Evolutionary conservation across 2,797 vertebrate genomes (phyloP), one percentile per base, ranked within the genome.

Genomic region (Typhlichthys eigenmanni): DNA sequence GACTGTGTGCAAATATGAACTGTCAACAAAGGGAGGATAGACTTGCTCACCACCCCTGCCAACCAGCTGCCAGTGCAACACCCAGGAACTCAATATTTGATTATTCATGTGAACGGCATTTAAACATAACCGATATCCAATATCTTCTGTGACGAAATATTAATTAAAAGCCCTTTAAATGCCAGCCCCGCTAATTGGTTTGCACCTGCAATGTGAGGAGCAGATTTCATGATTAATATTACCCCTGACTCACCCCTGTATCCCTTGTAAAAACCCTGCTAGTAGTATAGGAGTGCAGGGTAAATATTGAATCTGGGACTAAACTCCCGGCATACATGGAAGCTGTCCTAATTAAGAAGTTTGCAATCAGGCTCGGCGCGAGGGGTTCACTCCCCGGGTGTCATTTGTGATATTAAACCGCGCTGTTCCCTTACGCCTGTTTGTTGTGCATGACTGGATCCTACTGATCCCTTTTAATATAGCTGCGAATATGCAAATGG

Each of bases 221-320:
- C 93, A 94, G 92, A 92, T 95, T 92, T 86, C 78, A 72, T 88
- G 87, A 91, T 92, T 90, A 91, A 89, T 90, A 87, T 88, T 81
- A 94, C 81, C 77, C 79, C 88, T 87, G 85, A 60, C 79, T 91
- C 76, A 74, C 71, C 85, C 72, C 71, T 77, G 60, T 81, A 88
- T 91, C 91, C 94, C 91, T 57, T 76, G 89, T 81, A 92, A 95
- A 95, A 94, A 93, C 93, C 94, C 91, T 78, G 90, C 89, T 94
- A 95, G 93, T 95, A 95, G 96, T 94, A 93, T 92, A 94, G 94
- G 93, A 97, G 95, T 93, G 94, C 94, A 95, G 94, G 94, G 96
- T 97, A 99, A 99, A 99, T 98, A 98, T 98, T 99, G 96, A 96
- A 96, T 96, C 94, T 95, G 93, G 92, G 95, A 95, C 95, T 97